phyloP scores from a whole-genome alignment of 2,888 invertebrate species.

The Macrosiphum euphorbiae region DNA sequence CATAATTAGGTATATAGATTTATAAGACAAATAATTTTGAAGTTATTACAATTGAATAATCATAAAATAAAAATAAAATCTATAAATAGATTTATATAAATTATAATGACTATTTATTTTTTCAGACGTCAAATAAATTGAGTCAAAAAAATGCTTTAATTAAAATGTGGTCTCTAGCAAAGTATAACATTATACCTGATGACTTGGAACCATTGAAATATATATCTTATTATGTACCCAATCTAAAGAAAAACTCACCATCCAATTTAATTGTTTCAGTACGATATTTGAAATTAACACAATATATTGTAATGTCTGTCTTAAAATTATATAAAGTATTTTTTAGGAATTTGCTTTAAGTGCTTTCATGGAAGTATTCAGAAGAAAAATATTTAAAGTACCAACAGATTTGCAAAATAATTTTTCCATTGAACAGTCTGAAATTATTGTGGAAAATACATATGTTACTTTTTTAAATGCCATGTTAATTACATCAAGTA shows the following conservation, averaged over 20 bases:
- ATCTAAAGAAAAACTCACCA: background rate
- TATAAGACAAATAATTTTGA: background rate
- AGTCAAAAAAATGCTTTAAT: conserved; percentile 47
- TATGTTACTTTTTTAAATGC: conserved; percentile 18
- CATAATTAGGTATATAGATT: background rate
- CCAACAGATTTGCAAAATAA: background rate
- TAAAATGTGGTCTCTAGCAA: conserved; percentile 52
- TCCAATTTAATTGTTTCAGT: conserved; percentile 47
- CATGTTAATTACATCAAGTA: conserved; percentile 35
- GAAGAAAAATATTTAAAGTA: conserved; percentile 1
- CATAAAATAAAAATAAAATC: background rate
- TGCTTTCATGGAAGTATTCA: conserved; percentile 52
- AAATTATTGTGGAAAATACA: background rate
- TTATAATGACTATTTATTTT: background rate
- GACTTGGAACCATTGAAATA: conserved; percentile 49
- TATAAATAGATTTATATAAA: background rate
- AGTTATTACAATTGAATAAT: background rate
- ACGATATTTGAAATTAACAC: conserved; percentile 24
- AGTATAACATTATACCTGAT: conserved; percentile 49
- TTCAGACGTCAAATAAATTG: conserved; percentile 11
- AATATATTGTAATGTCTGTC: background rate
- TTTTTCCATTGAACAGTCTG: background rate
- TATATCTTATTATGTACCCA: conserved; percentile 56
- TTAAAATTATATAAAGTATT: background rate
- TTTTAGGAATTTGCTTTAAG: conserved; percentile 41